Conservation (phyloP, 2,113 vertebrate species). For the Oreotrochilus melanogaster region DNA sequence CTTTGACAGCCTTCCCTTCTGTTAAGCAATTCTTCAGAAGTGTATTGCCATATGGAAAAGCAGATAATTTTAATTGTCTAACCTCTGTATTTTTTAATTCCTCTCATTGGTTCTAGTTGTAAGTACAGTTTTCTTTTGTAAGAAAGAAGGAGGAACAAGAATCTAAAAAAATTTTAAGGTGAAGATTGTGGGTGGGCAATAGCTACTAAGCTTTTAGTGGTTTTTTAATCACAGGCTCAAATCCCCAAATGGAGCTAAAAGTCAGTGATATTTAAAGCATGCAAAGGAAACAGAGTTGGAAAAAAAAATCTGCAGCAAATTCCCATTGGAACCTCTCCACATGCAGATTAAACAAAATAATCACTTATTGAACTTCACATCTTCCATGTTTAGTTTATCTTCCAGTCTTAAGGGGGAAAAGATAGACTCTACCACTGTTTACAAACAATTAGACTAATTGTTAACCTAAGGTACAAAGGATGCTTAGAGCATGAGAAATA, state of each 20-base stretch:
- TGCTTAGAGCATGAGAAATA: neutral
- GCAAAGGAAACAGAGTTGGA: neutral
- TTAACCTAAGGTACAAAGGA: neutral
- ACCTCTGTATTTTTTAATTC: neutral
- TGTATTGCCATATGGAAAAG: neutral
- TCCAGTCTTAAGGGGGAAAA: neutral
- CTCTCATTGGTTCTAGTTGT: neutral
- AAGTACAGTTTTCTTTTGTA: neutral
- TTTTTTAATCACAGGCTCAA: neutral
- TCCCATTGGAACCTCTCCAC: neutral
- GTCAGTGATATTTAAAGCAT: neutral
- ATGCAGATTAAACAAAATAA: neutral
- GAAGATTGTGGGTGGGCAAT: neutral
- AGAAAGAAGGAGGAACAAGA: neutral
- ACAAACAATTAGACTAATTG: neutral
- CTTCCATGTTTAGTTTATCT: neutral
- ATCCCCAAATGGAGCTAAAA: neutral
- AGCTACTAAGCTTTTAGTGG: neutral
- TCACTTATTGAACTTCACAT: neutral
- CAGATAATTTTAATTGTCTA: neutral
- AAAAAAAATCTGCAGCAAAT: neutral
- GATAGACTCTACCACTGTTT: neutral
- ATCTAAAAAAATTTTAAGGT: neutral
- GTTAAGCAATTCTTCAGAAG: neutral
- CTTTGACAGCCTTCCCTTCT: neutral